Evolutionary conservation across 2,113 vertebrate genomes (phyloP).

Genomic region (Pimephales promelas): DNA sequence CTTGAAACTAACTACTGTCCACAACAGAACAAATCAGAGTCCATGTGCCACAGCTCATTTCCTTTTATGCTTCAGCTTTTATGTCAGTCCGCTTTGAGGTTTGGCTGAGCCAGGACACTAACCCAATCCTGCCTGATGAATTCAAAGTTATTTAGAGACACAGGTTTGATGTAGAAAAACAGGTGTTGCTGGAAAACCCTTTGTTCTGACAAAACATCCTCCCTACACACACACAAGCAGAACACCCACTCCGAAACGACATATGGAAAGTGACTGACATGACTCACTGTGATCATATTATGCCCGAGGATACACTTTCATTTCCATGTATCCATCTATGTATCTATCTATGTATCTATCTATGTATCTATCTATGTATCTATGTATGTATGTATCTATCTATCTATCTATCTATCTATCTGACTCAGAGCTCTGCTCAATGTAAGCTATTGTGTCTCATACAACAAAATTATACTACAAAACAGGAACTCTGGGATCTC

Average conservation of each 20-base stretch:
- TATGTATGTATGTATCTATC: neutral
- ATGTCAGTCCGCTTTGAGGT: slow-evolving; percentile 57
- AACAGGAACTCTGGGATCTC: slow-evolving; percentile 13
- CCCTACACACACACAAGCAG: slow-evolving; percentile 1
- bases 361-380: neutral
- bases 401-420: slow-evolving; percentile 8
- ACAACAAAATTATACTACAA: neutral
- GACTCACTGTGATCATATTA: neutral
- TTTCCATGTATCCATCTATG: neutral
- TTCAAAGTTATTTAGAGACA: slow-evolving; percentile 53
- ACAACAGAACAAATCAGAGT: slow-evolving; percentile 48
- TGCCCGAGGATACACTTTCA: neutral
- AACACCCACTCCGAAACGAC: neutral
- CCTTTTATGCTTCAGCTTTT: slow-evolving; percentile 55
- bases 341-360: neutral
- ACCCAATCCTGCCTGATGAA: slow-evolving; percentile 45
- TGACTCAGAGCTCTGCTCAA: neutral
- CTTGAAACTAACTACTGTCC: slow-evolving; percentile 27
- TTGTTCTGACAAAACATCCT: slow-evolving; percentile 51
- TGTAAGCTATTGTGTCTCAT: neutral
- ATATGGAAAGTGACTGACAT: neutral
- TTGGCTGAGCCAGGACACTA: slow-evolving; percentile 46
- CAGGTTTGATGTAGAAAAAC: slow-evolving; percentile 54
- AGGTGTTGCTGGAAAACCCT: slow-evolving; percentile 50
- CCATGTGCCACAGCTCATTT: slow-evolving; percentile 48